phyloP scores from a whole-genome alignment of 1,140 invertebrate species.

The Drosophila busckii region DNA sequence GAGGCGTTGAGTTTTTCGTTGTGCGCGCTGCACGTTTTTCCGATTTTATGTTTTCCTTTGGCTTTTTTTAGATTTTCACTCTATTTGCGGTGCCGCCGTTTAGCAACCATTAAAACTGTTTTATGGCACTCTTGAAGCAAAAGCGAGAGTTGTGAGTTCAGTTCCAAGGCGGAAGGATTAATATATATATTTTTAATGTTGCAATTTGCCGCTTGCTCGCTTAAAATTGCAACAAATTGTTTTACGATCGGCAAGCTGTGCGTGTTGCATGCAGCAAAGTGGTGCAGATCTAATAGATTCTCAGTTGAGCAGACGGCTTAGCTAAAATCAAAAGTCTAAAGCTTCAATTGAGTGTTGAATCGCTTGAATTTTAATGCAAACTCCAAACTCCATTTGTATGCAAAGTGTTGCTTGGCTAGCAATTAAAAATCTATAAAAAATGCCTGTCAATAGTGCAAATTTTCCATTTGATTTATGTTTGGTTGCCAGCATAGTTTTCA shows the following conservation, averaged over 20 bases:
- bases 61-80: conserved; percentile 69
- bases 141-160: conserved; percentile 52
- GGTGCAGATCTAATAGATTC: neutral
- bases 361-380: no score
- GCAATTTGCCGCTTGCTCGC: conserved; percentile 63
- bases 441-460: conserved; percentile 18
- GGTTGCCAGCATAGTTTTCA: neutral
- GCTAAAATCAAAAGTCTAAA: neutral
- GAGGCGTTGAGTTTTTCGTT: neutral
- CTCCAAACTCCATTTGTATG: no score
- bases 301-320: no score
- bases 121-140: conserved; percentile 71
- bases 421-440: no score
- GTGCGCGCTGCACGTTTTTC: conserved; percentile 1
- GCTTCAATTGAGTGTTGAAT: no score
- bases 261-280: conserved; percentile 4
- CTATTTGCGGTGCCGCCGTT: conserved; percentile 53
- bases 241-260: conserved; percentile 36
- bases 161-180: conserved; percentile 50
- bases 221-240: conserved; percentile 70
- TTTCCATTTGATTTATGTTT: neutral
- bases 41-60: no score
- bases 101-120: conserved; percentile 57
- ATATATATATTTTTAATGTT: conserved; percentile 64
- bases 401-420: neutral